phyloP scores from a whole-genome alignment of 2,797 vertebrate species.

The Tachyglossus aculeatus region DNA sequence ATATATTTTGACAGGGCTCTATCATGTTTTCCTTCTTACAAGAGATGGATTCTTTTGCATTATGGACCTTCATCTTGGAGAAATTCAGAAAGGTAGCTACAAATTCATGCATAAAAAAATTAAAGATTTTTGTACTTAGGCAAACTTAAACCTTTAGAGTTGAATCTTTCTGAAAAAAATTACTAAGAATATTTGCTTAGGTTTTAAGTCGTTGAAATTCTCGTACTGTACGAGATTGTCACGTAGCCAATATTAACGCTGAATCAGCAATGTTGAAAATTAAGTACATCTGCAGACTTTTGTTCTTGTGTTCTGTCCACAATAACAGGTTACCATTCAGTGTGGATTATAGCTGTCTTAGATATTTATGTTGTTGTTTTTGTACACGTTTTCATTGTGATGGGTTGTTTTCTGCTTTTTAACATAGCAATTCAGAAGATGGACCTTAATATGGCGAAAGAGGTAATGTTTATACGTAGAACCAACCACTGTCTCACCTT shows the following conservation, averaged over 20 bases:
- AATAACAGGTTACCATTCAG: no score
- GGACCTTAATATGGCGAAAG: slow-evolving; percentile 80
- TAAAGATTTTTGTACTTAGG: not conserved
- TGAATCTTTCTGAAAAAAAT: no score
- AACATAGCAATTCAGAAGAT: slow-evolving; percentile 82
- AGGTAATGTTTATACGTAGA: no score
- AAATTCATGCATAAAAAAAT: not conserved
- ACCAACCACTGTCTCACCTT: not conserved
- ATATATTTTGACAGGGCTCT: slow-evolving; percentile 78
- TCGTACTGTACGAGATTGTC: no score
- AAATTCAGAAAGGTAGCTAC: slow-evolving; percentile 84
- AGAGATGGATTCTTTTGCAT: slow-evolving; percentile 87
- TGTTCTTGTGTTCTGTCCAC: no score
- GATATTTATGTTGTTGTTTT: not conserved
- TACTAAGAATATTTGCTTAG: not conserved
- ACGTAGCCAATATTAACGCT: no score
- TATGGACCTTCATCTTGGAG: slow-evolving; percentile 83
- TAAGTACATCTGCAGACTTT: no score
- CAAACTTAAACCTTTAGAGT: no score
- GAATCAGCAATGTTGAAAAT: not conserved
- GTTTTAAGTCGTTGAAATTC: no score
- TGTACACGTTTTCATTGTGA: not conserved
- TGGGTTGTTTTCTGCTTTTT: slow-evolving; percentile 12
- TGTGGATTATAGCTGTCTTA: no score
- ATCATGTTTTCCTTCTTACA: slow-evolving; percentile 85